phyloP scores from a whole-genome alignment of 1,140 invertebrate genomes.

The Saccostrea glomerata region DNA sequence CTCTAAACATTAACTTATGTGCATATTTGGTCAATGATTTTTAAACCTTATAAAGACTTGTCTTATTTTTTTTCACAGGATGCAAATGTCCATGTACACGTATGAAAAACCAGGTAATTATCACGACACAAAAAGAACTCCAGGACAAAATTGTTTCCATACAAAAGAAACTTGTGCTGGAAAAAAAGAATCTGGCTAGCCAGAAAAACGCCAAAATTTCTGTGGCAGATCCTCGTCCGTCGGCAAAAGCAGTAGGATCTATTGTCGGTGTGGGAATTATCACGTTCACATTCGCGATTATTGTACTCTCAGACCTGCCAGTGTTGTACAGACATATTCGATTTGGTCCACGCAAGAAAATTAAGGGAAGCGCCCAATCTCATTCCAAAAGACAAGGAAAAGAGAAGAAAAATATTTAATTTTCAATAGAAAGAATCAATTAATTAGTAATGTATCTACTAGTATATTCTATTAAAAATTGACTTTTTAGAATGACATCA shows the following conservation, averaged over 20 bases:
- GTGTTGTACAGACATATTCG: neutral
- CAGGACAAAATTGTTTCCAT: neutral
- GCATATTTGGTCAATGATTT: neutral
- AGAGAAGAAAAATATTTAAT: too few relatives aligned
- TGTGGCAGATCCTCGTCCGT: neutral
- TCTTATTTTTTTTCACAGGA: neutral
- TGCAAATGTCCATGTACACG: neutral
- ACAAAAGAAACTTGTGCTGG: neutral
- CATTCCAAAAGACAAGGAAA: too few relatives aligned
- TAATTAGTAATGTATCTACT: too few relatives aligned
- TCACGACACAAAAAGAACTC: neutral
- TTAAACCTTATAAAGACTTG: neutral
- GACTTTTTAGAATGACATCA: too few relatives aligned
- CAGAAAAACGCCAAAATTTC: neutral
- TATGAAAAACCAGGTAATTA: neutral
- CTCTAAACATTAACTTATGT: neutral
- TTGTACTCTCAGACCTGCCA: neutral
- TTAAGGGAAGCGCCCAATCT: too few relatives aligned
- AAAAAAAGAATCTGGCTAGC: neutral
- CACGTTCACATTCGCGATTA: neutral
- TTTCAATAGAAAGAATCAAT: too few relatives aligned
- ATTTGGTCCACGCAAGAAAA: neutral
- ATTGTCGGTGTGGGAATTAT: neutral
- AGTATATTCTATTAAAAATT: too few relatives aligned
- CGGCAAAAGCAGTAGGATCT: neutral